phyloP scores from a whole-genome alignment of 2,888 invertebrate genomes.

The Tetragonisca angustula region DNA sequence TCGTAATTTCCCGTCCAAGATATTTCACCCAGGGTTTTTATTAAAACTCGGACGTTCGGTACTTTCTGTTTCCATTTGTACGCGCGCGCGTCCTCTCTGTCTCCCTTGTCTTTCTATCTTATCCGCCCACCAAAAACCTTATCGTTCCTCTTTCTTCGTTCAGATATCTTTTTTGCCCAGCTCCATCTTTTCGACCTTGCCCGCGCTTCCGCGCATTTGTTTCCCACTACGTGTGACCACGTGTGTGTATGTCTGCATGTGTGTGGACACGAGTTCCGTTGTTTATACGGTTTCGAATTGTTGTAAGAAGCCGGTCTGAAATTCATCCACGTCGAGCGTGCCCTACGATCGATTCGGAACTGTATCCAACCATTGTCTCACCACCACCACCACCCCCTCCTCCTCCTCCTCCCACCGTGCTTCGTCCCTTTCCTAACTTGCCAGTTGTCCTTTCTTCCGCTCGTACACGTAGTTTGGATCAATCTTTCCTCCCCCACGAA shows the following conservation, averaged over 20 bases:
- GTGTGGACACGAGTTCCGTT: conserved; percentile 1
- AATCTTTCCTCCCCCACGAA: neutral
- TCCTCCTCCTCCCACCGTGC: neutral
- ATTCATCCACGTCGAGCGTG: conserved; percentile 23
- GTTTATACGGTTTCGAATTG: conserved; percentile 32
- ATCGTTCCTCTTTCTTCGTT: neutral
- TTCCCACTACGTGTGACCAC: conserved; percentile 9
- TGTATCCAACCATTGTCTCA: neutral
- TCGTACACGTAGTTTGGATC: conserved; percentile 5
- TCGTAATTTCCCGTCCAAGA: conserved; percentile 31
- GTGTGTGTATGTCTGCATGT: too few relatives aligned
- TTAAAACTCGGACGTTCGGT: conserved; percentile 21
- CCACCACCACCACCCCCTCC: too few relatives aligned
- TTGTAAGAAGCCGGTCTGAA: conserved; percentile 22
- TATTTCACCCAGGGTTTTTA: conserved; percentile 38
- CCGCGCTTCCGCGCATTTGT: conserved; percentile 19
- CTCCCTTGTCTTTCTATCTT: conserved; percentile 8
- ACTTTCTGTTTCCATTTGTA: conserved; percentile 34
- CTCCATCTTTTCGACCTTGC: conserved; percentile 19
- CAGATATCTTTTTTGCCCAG: neutral
- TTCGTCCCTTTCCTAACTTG: neutral
- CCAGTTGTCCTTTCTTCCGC: neutral
- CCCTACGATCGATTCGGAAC: conserved; percentile 35
- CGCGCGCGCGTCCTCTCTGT: neutral
- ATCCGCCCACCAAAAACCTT: conserved; percentile 28